A percentile compares a stretch with the other conserved stretches of the same genome.
Conservation (phyloP, 2,797 vertebrate genomes). For the Crypturellus tataupa region DNA sequence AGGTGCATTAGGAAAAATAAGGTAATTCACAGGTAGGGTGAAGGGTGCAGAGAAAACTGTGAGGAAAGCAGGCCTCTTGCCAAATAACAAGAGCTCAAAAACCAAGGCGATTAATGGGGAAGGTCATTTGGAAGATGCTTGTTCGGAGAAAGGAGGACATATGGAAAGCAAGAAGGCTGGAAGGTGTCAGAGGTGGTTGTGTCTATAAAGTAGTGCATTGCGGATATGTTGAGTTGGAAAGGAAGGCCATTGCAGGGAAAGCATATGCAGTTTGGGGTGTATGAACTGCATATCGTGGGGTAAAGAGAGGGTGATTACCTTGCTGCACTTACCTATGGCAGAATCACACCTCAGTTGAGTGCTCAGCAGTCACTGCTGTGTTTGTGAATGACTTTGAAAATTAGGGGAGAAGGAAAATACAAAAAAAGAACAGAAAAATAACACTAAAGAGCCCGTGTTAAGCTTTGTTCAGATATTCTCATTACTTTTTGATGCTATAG, state of each 20-base stretch:
- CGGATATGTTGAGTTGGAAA: neutral
- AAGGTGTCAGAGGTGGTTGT: neutral
- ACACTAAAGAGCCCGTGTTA: neutral
- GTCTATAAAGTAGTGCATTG: slow-evolving; percentile 12
- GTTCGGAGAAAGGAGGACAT: slow-evolving; percentile 20
- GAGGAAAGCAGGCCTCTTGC: slow-evolving; percentile 8
- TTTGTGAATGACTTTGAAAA: neutral
- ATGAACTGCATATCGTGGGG: accelerated
- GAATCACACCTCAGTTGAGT: neutral
- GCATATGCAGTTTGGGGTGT: neutral
- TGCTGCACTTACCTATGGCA: neutral
- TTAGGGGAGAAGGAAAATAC: neutral
- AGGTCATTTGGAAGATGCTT: slow-evolving; percentile 38
- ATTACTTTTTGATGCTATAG: neutral
- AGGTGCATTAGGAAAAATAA: neutral
- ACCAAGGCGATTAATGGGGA: slow-evolving; percentile 24
- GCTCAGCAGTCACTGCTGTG: neutral
- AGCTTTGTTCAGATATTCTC: neutral
- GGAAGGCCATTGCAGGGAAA: neutral
- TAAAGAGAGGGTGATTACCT: neutral
- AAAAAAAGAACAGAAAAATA: neutral
- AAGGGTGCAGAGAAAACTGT: neutral
- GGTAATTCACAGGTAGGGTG: slow-evolving; percentile 15
- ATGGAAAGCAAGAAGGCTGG: slow-evolving; percentile 36
- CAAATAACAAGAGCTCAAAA: slow-evolving; percentile 15